Evolutionary conservation across 2,113 vertebrate species (phyloP), one percentile per base, ranked within the genome.

Genomic region (Helogale parvula): DNA sequence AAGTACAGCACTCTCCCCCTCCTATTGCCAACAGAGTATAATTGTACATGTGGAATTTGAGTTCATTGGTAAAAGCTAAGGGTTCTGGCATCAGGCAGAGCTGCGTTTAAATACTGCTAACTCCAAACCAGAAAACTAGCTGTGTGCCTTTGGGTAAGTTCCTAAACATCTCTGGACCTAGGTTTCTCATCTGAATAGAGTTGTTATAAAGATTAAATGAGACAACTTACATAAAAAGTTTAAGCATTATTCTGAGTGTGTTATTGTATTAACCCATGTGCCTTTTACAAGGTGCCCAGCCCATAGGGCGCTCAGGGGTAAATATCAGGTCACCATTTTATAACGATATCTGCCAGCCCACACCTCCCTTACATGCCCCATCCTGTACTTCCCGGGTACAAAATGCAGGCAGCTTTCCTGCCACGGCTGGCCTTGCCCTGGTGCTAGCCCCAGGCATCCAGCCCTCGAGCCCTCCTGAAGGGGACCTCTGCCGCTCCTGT

Each of bases 361-460:
- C 0, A 31, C 54, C 60, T 63, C 41, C 6, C 81, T 54, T 60
- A 66, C n/a, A 27, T 33, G 45, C 13, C 35, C 31, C 29, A 19
- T 71, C 88, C 52, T 92, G 21, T 71, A 29, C 21, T 45, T 92
- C 35, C 45, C 5, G 31, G 63, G 80, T 47, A 88, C 76, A 96
- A 66, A 93, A 96, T 72, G 63, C 82, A 96, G 54, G n/a, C 23
- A 93, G 83, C 38, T 88, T 90, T 85, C 76, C 93, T 77, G 33
- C 35, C 10, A 3, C 50, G 16, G 9, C 21, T 66, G 68, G 25
- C 27, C 33, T 27, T 85, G 86, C 96, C n/a, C 19, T 52, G 19
- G 60, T 68, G 16, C 52, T 38, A 57, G n/a, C 25, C 50, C 38
- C 16, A 50, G 76, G 38, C 57, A 27, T 60, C 45, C 38, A 72